These are phyloP conservation scores for Tipula confusa DNA, from an alignment of 2,888 invertebrate species.

Conservation along the genomic window DNA sequence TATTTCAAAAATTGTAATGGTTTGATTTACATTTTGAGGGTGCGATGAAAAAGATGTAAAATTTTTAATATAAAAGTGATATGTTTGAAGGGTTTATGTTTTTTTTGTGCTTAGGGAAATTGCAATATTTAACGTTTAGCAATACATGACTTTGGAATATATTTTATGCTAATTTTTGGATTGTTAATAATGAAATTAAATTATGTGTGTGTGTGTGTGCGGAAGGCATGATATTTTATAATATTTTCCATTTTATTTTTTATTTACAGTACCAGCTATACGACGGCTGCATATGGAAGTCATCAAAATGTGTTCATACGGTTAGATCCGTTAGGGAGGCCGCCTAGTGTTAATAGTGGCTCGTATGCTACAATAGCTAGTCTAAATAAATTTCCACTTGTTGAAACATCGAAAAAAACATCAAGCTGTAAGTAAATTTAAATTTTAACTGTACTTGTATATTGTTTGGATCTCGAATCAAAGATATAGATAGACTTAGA, in stretches of 20 bases:
- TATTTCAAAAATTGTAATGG: background rate
- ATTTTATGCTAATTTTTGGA: background rate
- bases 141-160: background rate
- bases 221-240: background rate
- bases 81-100: background rate
- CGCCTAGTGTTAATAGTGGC: constrained; percentile 70
- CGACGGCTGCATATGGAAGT: constrained; percentile 69
- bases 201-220: background rate
- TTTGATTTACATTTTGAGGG: background rate
- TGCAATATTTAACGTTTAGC: background rate
- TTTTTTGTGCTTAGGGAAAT: too few relatives aligned
- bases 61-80: background rate
- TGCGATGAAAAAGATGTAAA: background rate
- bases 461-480: too few relatives aligned
- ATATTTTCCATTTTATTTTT: background rate
- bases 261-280: constrained; percentile 65
- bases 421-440: background rate
- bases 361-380: constrained; percentile 82
- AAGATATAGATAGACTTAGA: too few relatives aligned
- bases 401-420: constrained; percentile 38
- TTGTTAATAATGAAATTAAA: background rate
- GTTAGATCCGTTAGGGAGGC: constrained; percentile 65
- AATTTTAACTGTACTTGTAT: too few relatives aligned
- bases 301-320: constrained; percentile 73
- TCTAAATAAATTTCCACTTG: constrained; percentile 67